Evolutionary conservation across 2,888 invertebrate species (phyloP), one percentile per base, ranked within the genome.

Genomic region (Dascillus cervinus): DNA sequence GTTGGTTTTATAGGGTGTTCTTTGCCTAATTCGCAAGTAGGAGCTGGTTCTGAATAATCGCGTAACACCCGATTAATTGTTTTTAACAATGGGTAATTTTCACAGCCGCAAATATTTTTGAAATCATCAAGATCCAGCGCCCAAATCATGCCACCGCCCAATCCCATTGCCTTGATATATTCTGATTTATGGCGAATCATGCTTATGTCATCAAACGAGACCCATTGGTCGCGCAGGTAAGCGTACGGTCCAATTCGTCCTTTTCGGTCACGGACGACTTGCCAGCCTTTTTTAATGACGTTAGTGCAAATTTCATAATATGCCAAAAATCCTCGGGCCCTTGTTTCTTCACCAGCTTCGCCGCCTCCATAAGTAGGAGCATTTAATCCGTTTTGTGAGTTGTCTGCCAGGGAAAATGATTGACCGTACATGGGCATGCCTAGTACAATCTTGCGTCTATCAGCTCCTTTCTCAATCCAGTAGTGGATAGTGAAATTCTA

Each of bases 291-390:
- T 2, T 75, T 70, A 41, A 78, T 72, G 11, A 89, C 75, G 44
- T 84, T 79, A 27, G 82, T 75, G 52, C 91, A 91, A 43, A 92
- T 89, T 83, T 92, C 91, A 56, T 90, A 91, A 62, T 89, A 92
- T 0, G 91, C 69, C 11, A 90, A 67, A 60, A 91, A 91, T 11
- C 92, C 91, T 58, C 88, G 72, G 2, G 90, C 88, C 53, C 88
- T 72, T 0, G 90, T 90, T 29, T 80, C 85, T 49, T 87, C 88
- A 0, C 91, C 91, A 1, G 88, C 89, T 58, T 89, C 87, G 0
- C 90, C 90, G 1, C 88, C 87, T 0, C 90, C 89, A 49, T 85
- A 85, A 1, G 88, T 79, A 0, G 81, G 76, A 0, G 79, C 78
- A 52, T 89, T 87, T 3, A 90, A 64, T 1, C 78, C 82, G 31